Conservation (phyloP, 2,797 vertebrate species). For the Coregonus suidteri region DNA sequence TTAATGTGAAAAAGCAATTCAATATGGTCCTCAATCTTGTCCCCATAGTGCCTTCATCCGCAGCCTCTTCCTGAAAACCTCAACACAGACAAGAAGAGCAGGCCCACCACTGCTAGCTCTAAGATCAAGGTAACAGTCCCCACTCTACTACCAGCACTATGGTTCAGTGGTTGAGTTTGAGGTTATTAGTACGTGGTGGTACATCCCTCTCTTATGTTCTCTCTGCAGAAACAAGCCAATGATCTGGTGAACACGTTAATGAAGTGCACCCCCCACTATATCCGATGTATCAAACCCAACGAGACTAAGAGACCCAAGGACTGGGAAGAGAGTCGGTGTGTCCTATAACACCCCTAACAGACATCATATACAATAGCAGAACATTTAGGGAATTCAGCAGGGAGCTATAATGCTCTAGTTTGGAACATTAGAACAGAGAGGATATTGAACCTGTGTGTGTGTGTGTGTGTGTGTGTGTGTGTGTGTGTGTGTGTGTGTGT, state of each 20-base stretch:
- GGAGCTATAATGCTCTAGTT: background rate
- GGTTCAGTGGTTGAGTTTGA: background rate
- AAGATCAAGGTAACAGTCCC: constrained; percentile 90
- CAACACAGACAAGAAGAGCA: constrained; percentile 89
- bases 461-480: no score
- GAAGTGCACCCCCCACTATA: constrained; percentile 96
- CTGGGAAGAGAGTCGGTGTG: constrained; percentile 96
- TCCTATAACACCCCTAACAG: background rate
- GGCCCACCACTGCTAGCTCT: constrained; percentile 86
- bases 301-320: constrained; percentile 92
- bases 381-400: background rate
- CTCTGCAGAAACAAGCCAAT: constrained; percentile 91
- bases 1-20: no score
- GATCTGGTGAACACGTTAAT: constrained; percentile 92
- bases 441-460: background rate
- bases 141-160: no score
- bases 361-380: background rate
- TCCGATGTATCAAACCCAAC: constrained; percentile 97
- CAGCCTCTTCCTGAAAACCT: constrained; percentile 93
- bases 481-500: no score
- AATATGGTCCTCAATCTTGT: constrained; percentile 20
- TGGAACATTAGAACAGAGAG: background rate
- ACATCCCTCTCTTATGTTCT: constrained; percentile 1
- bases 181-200: background rate
- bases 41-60: constrained; percentile 82